Evolutionary conservation across 2,888 invertebrate genomes (phyloP).

Genomic region (Subacronicta megacephala): DNA sequence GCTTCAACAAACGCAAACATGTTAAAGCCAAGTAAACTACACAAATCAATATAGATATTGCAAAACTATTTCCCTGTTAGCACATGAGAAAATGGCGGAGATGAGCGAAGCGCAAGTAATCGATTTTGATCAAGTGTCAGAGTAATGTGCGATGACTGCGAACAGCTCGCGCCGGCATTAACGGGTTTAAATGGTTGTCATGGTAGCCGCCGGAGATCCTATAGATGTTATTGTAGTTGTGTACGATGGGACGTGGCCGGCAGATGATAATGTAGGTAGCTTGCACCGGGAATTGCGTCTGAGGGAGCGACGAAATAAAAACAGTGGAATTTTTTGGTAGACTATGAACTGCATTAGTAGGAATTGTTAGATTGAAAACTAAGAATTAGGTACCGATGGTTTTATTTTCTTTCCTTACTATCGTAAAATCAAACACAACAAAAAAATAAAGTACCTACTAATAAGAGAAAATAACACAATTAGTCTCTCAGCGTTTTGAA

Average conservation of each 20-base stretch:
- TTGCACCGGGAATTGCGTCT: constrained; percentile 9
- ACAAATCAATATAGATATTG: constrained; percentile 2
- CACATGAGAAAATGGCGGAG: constrained; percentile 17
- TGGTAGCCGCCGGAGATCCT: constrained; percentile 45
- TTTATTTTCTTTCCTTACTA: no score
- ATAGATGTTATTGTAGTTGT: constrained; percentile 15
- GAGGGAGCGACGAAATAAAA: constrained; percentile 19
- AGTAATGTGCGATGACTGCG: constrained; percentile 46
- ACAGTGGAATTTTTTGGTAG: not conserved
- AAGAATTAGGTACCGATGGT: no score
- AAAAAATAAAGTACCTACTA: no score
- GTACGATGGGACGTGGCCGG: constrained; percentile 24
- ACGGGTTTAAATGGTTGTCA: constrained; percentile 57
- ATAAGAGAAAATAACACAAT: not conserved
- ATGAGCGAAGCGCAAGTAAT: constrained; percentile 38
- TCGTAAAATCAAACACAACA: no score
- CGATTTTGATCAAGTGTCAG: constrained; percentile 56
- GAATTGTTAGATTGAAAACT: no score
- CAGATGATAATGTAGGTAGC: constrained; percentile 19
- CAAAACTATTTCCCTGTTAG: constrained; percentile 12
- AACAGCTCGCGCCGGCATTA: constrained; percentile 34
- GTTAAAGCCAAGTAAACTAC: not conserved
- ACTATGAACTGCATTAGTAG: not conserved
- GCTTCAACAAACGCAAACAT: not conserved
- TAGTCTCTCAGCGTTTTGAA: not conserved